Evolutionary conservation across 2,888 invertebrate genomes (phyloP).

Genomic region (Lasioglossum villosulum): DNA sequence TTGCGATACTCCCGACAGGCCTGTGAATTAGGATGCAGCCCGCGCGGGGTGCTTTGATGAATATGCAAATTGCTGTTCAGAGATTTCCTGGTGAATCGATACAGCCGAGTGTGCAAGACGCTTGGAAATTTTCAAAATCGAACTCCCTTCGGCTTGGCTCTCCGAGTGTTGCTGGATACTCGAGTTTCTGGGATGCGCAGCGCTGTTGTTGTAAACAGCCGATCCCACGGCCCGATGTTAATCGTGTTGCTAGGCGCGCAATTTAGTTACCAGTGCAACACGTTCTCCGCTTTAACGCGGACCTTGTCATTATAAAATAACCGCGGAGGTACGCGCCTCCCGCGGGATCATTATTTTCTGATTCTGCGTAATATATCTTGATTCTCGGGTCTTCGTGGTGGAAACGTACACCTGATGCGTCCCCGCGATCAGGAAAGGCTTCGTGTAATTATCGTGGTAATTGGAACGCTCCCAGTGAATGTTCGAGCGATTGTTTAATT

Average conservation of each 20-base stretch:
- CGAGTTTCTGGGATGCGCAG: background rate
- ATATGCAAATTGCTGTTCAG: background rate
- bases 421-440: background rate
- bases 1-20: background rate
- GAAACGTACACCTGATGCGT: background rate
- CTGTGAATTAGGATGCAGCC: conserved; percentile 18
- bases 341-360: conserved; percentile 46
- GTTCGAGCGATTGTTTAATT: background rate
- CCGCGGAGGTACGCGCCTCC: conserved; percentile 1
- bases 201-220: conserved; percentile 9
- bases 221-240: background rate
- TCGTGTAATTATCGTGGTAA: background rate
- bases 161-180: background rate
- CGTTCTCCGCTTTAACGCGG: conserved; percentile 32
- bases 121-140: background rate
- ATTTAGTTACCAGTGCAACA: conserved; percentile 28
- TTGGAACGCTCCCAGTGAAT: background rate
- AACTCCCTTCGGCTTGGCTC: background rate
- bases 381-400: background rate
- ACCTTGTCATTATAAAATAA: conserved; percentile 26
- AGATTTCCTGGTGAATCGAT: background rate
- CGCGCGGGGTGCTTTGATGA: background rate
- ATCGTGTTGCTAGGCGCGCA: conserved; percentile 33
- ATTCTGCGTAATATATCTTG: conserved; percentile 42
- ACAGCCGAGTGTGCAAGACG: conserved; percentile 5